These are phyloP conservation scores for Spatula versicolor DNA, from an alignment of 2,797 vertebrate genomes.

Conservation along the genomic window DNA sequence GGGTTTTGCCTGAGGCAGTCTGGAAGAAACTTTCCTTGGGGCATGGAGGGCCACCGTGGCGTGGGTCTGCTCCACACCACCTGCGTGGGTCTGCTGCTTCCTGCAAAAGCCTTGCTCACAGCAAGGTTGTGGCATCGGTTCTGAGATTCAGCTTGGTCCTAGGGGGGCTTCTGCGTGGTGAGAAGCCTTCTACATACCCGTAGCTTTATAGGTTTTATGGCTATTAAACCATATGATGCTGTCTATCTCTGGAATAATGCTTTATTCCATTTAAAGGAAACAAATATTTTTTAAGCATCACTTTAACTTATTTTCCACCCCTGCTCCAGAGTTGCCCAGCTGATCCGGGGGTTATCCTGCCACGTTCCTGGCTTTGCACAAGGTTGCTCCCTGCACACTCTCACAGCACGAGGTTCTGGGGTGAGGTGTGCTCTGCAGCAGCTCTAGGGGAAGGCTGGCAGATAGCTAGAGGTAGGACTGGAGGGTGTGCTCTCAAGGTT, in stretches of 20 bases:
- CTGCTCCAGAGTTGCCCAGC: neutral
- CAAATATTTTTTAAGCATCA: neutral
- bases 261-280: neutral
- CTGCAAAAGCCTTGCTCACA: neutral
- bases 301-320: neutral
- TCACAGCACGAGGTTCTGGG: neutral
- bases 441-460: neutral
- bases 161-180: neutral
- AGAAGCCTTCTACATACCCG: neutral
- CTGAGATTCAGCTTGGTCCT: neutral
- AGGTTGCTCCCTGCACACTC: neutral
- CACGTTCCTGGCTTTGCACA: neutral
- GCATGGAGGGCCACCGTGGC: rapidly evolving
- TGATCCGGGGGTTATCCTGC: neutral
- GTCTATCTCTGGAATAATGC: neutral
- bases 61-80: neutral
- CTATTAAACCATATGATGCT: neutral
- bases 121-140: neutral
- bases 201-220: neutral
- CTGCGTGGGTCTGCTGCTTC: neutral
- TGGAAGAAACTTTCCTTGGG: neutral
- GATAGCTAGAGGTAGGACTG: too few relatives aligned
- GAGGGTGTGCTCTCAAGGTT: too few relatives aligned
- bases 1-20: neutral
- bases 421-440: neutral